Percentiles rank a stretch among this genome's conserved stretches.
These are phyloP conservation scores for Meloidogyne hapla DNA, from an alignment of 1,140 invertebrate species.

Conservation along the genomic window DNA sequence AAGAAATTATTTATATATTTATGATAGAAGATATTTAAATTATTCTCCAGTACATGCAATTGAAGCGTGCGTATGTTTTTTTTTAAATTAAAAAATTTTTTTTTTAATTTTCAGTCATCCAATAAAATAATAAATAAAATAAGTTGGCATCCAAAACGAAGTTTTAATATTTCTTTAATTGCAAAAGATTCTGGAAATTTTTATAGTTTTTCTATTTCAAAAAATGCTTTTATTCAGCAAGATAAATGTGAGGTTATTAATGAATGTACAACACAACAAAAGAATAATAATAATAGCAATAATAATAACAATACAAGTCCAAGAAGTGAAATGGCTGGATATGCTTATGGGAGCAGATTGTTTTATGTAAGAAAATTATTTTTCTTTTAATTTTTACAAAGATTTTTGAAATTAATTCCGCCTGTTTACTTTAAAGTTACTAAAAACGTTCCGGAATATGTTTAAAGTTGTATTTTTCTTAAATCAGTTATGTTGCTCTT, in stretches of 20 bases:
- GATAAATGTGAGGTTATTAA: neutral
- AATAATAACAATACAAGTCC: neutral
- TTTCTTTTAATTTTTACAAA: too few relatives aligned
- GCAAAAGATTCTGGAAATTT: slow-evolving; percentile 30
- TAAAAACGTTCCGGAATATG: too few relatives aligned
- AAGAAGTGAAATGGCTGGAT: neutral
- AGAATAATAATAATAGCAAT: neutral
- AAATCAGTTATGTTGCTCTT: too few relatives aligned
- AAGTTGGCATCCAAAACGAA: slow-evolving; percentile 19
- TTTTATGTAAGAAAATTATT: neutral
- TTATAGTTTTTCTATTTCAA: slow-evolving; percentile 38
- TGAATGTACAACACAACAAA: neutral
- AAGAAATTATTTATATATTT: slow-evolving; percentile 30
- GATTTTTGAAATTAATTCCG: too few relatives aligned
- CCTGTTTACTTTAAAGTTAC: too few relatives aligned
- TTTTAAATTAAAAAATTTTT: neutral
- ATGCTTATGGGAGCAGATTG: neutral
- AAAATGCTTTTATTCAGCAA: slow-evolving; percentile 17
- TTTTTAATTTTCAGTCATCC: neutral
- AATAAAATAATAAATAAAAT: slow-evolving; percentile 26
- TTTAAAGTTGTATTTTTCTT: too few relatives aligned
- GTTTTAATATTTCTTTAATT: slow-evolving; percentile 28
- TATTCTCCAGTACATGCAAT: slow-evolving; percentile 27
- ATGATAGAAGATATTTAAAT: slow-evolving; percentile 29
- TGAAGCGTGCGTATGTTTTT: slow-evolving; percentile 26